A percentile compares a stretch with the other conserved stretches of the same genome.
Conservation (phyloP, 1,140 invertebrate genomes). For the Drosophila burlai region DNA sequence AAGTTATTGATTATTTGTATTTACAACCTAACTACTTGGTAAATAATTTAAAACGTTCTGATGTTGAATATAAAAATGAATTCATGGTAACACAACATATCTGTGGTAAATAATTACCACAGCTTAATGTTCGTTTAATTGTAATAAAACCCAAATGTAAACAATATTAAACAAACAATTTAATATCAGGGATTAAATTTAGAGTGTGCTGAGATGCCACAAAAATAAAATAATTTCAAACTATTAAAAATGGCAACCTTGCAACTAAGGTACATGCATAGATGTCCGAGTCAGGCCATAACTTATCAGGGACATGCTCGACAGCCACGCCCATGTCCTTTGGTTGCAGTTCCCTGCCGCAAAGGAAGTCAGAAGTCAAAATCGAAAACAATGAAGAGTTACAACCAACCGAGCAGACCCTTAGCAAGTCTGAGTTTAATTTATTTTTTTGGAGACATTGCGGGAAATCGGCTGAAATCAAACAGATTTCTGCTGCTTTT, state of each 20-base stretch:
- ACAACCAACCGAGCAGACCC: conserved; percentile 41
- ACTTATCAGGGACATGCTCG: conserved; percentile 25
- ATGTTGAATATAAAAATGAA: neutral
- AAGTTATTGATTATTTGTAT: neutral
- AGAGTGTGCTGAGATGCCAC: neutral
- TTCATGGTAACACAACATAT: neutral
- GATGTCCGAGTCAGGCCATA: conserved; percentile 13
- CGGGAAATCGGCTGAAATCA: conserved; percentile 45
- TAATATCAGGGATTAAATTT: neutral
- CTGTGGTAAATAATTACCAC: neutral
- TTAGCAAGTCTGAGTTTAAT: conserved; percentile 56
- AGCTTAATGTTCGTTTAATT: neutral
- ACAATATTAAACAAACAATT: neutral
- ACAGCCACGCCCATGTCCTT: conserved; percentile 47
- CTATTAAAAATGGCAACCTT: conserved; percentile 1
- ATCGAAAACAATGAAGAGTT: conserved; percentile 73
- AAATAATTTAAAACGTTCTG: neutral
- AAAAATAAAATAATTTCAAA: neutral
- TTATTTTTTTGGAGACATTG: conserved; percentile 51
- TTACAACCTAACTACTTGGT: neutral
- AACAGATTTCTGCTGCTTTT: conserved; percentile 26
- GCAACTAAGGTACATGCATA: neutral
- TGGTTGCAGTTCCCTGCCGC: conserved; percentile 4
- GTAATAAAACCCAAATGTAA: neutral
- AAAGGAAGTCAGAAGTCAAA: conserved; percentile 62